These are phyloP conservation scores for Smutsia temminckii DNA, from an alignment of 2,797 vertebrate genomes.

Conservation along the genomic window DNA sequence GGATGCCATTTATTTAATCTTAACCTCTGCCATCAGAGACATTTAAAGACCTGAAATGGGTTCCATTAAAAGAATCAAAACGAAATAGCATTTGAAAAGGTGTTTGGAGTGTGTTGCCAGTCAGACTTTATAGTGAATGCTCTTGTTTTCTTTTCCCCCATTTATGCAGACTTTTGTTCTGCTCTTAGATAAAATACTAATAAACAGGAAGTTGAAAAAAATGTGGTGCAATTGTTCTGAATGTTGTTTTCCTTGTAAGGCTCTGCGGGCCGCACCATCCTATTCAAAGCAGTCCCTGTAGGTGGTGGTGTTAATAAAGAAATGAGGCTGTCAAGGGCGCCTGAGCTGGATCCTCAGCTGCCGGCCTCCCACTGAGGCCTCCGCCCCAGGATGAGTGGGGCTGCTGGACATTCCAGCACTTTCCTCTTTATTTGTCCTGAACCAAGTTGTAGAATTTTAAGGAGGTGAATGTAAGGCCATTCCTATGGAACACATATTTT, in stretches of 20 bases:
- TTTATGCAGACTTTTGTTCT: conserved; percentile 74
- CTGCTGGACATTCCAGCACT: neutral
- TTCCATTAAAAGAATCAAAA: neutral
- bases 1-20: neutral
- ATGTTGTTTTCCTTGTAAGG: conserved; percentile 70
- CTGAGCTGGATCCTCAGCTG: fast-evolving
- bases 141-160: conserved; percentile 30
- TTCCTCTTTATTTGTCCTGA: neutral
- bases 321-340: conserved; percentile 20
- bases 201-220: conserved; percentile 80
- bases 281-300: conserved; percentile 73
- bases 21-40: neutral
- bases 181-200: conserved; percentile 75
- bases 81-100: neutral
- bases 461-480: neutral
- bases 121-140: neutral
- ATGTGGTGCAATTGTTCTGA: conserved; percentile 70
- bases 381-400: no score
- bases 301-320: conserved; percentile 81
- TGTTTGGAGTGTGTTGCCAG: neutral
- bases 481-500: conserved; percentile 23
- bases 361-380: neutral
- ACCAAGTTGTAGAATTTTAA: conserved; percentile 8
- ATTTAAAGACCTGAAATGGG: neutral
- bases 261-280: neutral